phyloP scores from a whole-genome alignment of 1,140 invertebrate species.

The Papilio polyxenes region DNA sequence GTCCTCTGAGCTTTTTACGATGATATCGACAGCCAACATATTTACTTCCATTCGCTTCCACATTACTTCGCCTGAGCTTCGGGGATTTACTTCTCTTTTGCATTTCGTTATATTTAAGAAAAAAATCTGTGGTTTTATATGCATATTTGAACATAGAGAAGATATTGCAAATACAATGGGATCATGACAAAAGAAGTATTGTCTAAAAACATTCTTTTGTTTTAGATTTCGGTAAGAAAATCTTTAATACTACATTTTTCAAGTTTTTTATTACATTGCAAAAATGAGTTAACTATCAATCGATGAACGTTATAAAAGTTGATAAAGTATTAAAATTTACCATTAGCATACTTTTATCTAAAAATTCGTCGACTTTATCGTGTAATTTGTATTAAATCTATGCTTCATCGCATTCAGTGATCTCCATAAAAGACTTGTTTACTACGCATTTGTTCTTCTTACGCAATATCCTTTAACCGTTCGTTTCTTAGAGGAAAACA shows the following conservation, averaged over 20 bases:
- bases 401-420: not conserved
- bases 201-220: not conserved
- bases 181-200: not conserved
- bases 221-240: too few relatives aligned
- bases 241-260: too few relatives aligned
- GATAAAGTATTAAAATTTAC: too few relatives aligned
- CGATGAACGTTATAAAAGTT: too few relatives aligned
- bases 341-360: not conserved
- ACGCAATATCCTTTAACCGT: conserved; percentile 2
- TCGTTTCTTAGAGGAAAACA: not conserved
- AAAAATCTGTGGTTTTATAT: not conserved
- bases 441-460: not conserved
- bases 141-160: not conserved
- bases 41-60: not conserved
- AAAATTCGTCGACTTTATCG: not conserved
- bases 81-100: conserved; percentile 5
- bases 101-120: not conserved
- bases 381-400: not conserved
- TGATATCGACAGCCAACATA: not conserved
- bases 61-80: not conserved
- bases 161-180: not conserved
- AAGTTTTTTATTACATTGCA: too few relatives aligned
- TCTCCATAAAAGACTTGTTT: not conserved
- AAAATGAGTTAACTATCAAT: too few relatives aligned
- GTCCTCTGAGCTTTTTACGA: not conserved